Percentiles rank a stretch among this genome's conserved stretches.
These are phyloP conservation scores for Cheilosia pagana DNA, from an alignment of 2,888 invertebrate species.

Conservation along the genomic window DNA sequence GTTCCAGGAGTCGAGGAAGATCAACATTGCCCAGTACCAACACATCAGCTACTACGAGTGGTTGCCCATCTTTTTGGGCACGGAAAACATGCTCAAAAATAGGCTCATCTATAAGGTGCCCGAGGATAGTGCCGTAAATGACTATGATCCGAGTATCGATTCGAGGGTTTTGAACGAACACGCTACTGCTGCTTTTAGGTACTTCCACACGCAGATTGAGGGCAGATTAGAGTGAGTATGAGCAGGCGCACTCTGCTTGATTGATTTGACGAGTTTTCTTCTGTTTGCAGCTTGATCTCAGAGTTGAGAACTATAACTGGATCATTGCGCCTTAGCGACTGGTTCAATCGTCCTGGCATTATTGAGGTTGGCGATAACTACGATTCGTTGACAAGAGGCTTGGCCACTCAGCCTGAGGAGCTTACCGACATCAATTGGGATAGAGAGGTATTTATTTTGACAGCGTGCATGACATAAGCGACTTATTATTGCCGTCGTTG, in stretches of 20 bases:
- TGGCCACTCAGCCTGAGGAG: constrained; percentile 90
- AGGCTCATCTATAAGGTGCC: constrained; percentile 81
- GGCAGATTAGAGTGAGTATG: constrained; percentile 84
- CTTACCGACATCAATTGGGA: constrained; percentile 91
- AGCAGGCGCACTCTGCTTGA: too few relatives aligned
- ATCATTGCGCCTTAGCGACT: constrained; percentile 84
- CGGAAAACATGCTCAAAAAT: constrained; percentile 83
- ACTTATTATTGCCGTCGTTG: background rate
- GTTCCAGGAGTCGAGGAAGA: constrained; percentile 84
- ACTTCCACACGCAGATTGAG: constrained; percentile 87
- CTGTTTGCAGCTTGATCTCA: constrained; percentile 82
- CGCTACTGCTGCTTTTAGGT: constrained; percentile 87
- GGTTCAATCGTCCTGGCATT: constrained; percentile 85
- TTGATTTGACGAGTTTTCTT: background rate
- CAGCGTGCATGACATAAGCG: background rate
- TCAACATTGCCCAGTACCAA: constrained; percentile 84
- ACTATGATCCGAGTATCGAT: constrained; percentile 85
- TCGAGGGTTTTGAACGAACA: constrained; percentile 86
- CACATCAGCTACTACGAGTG: constrained; percentile 85
- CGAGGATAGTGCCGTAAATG: constrained; percentile 82
- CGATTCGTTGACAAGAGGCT: constrained; percentile 89
- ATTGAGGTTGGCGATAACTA: constrained; percentile 85
- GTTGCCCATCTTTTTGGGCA: constrained; percentile 84
- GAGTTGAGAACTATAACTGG: constrained; percentile 83
- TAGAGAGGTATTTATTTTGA: constrained; percentile 78